phyloP scores from a whole-genome alignment of 2,113 vertebrate genomes.

The Danio rerio region DNA sequence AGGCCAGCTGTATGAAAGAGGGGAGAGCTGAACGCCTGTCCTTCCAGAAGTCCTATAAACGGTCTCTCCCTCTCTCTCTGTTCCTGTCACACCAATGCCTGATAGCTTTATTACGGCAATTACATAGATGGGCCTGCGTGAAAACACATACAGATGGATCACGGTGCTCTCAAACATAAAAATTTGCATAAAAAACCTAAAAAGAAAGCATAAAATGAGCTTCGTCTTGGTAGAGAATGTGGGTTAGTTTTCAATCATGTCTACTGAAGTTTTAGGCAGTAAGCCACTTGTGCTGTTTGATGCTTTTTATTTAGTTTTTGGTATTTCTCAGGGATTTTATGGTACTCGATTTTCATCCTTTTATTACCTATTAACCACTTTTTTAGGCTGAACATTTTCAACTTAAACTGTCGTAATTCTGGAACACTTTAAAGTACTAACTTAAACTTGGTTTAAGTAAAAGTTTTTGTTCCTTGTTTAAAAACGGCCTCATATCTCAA shows the following conservation, averaged over 20 bases:
- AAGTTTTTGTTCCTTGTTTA: too few relatives aligned
- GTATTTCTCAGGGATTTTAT: too few relatives aligned
- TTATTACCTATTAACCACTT: too few relatives aligned
- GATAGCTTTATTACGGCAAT: slow-evolving; percentile 58
- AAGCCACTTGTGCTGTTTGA: too few relatives aligned
- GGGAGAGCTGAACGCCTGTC: slow-evolving; percentile 19
- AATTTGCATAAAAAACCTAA: slow-evolving; percentile 44
- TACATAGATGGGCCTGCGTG: slow-evolving; percentile 44
- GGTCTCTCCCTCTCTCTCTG: not conserved
- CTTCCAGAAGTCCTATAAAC: slow-evolving; percentile 38
- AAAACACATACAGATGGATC: slow-evolving; percentile 36
- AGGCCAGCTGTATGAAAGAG: slow-evolving; percentile 27
- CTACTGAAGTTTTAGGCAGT: not conserved
- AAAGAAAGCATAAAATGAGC: not conserved
- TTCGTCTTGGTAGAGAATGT: slow-evolving; percentile 3
- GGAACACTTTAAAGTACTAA: too few relatives aligned
- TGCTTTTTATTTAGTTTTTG: too few relatives aligned
- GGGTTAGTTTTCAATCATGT: not conserved
- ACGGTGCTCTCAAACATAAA: slow-evolving; percentile 45
- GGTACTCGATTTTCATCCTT: too few relatives aligned
- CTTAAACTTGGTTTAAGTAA: too few relatives aligned
- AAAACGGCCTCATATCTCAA: too few relatives aligned
- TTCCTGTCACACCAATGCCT: not conserved
- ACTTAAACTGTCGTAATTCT: too few relatives aligned
- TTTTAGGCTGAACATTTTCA: too few relatives aligned